A percentile compares a stretch with the other conserved stretches of the same genome.
Evolutionary conservation across 1,140 invertebrate species (phyloP).

Genomic region (Mycetomoellerius zeteki): DNA sequence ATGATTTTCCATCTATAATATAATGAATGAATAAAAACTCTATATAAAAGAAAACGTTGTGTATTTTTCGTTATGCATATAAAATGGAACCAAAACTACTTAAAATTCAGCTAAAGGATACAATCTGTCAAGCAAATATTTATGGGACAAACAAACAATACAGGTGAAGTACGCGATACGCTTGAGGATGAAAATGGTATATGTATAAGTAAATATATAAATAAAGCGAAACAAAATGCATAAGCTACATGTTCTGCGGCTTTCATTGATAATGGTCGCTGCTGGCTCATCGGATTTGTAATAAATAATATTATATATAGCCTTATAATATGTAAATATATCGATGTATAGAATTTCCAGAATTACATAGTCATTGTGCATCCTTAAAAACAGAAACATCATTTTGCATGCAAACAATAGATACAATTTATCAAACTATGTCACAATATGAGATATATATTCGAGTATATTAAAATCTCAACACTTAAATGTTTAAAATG

Average conservation of each 20-base stretch:
- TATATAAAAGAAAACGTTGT: background rate
- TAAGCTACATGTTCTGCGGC: conserved; percentile 78
- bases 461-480: conserved; percentile 57
- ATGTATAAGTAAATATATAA: conserved; percentile 70
- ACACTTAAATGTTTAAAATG: conserved; percentile 64
- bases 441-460: conserved; percentile 47
- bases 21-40: background rate
- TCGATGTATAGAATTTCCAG: conserved; percentile 78
- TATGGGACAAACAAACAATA: conserved; percentile 71
- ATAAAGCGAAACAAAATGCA: conserved; percentile 70
- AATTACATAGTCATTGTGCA: conserved; percentile 88
- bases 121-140: conserved; percentile 68
- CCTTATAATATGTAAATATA: conserved; percentile 64
- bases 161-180: conserved; percentile 68
- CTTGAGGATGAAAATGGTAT: conserved; percentile 75
- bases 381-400: conserved; percentile 85
- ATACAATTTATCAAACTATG: conserved; percentile 68
- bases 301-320: conserved; percentile 57
- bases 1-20: conserved; percentile 5
- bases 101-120: conserved; percentile 66
- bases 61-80: conserved; percentile 15
- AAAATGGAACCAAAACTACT: conserved; percentile 69
- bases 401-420: conserved; percentile 84
- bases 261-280: conserved; percentile 87
- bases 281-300: conserved; percentile 84